Evolutionary conservation across 1,140 invertebrate genomes (phyloP).

Genomic region (Frieseomelitta varia): DNA sequence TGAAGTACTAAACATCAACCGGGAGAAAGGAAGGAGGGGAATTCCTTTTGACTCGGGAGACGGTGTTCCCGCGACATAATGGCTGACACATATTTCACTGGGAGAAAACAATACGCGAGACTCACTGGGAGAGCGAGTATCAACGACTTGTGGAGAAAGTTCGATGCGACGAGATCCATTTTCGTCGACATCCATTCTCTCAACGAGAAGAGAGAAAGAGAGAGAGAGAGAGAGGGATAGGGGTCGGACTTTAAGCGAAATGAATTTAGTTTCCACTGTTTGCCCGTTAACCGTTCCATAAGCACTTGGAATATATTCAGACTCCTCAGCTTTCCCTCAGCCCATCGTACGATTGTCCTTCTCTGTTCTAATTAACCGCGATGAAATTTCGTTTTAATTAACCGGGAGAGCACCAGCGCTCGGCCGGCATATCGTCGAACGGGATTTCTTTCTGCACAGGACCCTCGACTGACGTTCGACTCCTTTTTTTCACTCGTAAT

Average conservation of each 20-base stretch:
- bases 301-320: background rate
- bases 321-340: too few species aligned
- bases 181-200: background rate
- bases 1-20: slow-evolving; percentile 33
- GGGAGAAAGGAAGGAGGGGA: slow-evolving; percentile 47
- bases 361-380: slow-evolving; percentile 30
- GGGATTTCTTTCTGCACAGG: slow-evolving; percentile 4
- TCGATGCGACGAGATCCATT: slow-evolving; percentile 13
- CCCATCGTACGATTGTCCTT: slow-evolving; percentile 7
- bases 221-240: too few species aligned
- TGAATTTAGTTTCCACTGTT: background rate
- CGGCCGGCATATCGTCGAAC: background rate
- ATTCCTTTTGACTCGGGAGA: slow-evolving; percentile 48
- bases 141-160: background rate
- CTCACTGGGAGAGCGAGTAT: slow-evolving; percentile 28
- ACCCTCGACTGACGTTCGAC: background rate
- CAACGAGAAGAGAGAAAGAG: too few species aligned
- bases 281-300: background rate
- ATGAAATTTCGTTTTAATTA: slow-evolving; percentile 37
- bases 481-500: background rate
- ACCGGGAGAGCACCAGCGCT: background rate
- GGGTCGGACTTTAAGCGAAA: background rate
- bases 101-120: slow-evolving; percentile 39
- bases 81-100: slow-evolving; percentile 54
- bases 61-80: slow-evolving; percentile 49